Base-by-base conservation (phyloP, 2,888 invertebrate genomes). In the Thymelicus sylvestris region DNA sequence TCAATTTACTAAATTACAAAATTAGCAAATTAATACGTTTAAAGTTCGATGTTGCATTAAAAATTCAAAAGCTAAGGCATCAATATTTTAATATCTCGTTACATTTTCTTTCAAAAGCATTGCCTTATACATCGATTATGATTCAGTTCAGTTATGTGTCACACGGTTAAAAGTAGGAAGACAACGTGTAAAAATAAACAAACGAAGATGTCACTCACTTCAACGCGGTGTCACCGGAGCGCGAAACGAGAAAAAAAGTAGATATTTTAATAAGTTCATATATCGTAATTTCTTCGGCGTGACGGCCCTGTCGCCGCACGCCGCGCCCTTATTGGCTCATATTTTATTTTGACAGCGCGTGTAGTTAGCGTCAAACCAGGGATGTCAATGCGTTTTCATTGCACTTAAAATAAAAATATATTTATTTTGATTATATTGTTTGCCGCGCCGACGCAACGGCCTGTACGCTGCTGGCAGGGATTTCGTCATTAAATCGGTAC, bases 251-350 rank as follows among this genome's bases (percentile, higher is more conserved):
- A 89, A 89, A 90, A 88, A 76, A 78, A 78, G 75, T 73, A 82
- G 90, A 89, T 85, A 91, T 91, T 92, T 92, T 92, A 93, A 92
- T 93, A 92, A 92, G 88, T 92, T 90, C 90, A 88, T 91, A 89
- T 85, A 89, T 91, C 84, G 87, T 88, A 84, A 87, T 86, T 86
- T 85, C 86, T 85, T 78, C 81, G 73, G 84, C 87, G 89, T 92
- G 92, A 93, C 92, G 86, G 86, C 85, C 83, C 90, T 91, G 92
- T 91, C 92, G 82, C 75, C 91, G 86, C 79, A 73, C 81, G 83
- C 78, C 85, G 83, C 82, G 81, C 82, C 86, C 88, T 89, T 91
- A 92, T 92, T 91, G 91, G 87, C 85, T 91, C 92, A 91, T 93
- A 92, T 92, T 86, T 93, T 92, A 92, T 90, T 91, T 90, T 92